Evolutionary conservation across 2,888 invertebrate species (phyloP), one percentile per base, ranked within the genome.

Genomic region (Microctonus aethiopoides): DNA sequence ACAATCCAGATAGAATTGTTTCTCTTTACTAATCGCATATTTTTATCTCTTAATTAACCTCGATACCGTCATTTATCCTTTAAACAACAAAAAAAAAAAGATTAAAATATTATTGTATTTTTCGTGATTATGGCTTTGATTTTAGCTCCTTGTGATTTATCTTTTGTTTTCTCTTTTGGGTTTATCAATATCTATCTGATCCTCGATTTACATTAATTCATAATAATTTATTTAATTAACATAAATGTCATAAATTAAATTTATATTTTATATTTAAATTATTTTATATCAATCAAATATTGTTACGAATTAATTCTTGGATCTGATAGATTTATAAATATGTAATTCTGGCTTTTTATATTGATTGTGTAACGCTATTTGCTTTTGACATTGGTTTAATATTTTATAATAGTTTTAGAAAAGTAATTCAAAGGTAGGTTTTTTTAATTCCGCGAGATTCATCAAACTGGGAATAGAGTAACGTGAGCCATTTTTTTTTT

Each of bases 301-400:
- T 4, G 22, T 11, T 20, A 60, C 16, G 20, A 29, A 22, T 22
- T 13, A 51, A 60, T 74, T 69, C 74, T 71, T 72, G 75, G 68
- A 74, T 72, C 66, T 68, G 60, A 71, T 71, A 71, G 39, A 73
- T 72, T 71, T 75, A 75, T 72, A 81, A 78, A 81, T 81, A 85
- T 85, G 85, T 86, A 54, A 86, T 83, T 84, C 75, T 83, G 84
- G 86, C 85, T 86, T 86, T 81, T 29, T 83, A 86, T 81, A 83
- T 86, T 85, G 84, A 85, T 85, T 86, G 85, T 83, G 85, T 86
- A 86, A 84, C 83, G 85, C 86, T 86, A 85, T 84, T 85, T 85
- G 86, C 86, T 86, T 85, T 85, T 81, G 85, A 79, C 24, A 84
- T 84, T 84, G 84, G 83, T 85, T 83, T 84, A 81, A 79, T 84